A percentile compares a stretch with the other conserved stretches of the same genome.
These are phyloP conservation scores for Thalpophila matura DNA, from an alignment of 2,888 invertebrate genomes.

Conservation along the genomic window DNA sequence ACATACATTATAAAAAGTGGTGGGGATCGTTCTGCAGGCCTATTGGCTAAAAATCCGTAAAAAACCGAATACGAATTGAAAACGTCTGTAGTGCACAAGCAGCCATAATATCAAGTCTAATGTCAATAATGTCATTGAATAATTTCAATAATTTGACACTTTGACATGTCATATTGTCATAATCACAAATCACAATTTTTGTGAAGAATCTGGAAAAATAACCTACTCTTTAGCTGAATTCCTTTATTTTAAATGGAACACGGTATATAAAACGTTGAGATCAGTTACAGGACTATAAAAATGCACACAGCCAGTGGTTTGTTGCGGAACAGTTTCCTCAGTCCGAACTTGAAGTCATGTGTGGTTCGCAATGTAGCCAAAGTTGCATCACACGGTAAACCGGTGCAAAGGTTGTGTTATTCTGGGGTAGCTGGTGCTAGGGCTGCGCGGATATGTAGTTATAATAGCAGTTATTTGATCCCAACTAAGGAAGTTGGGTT, in stretches of 20 bases:
- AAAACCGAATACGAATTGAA: too few relatives aligned
- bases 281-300: conserved; percentile 55
- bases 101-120: too few relatives aligned
- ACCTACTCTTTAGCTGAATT: conserved; percentile 70
- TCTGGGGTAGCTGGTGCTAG: conserved; percentile 57
- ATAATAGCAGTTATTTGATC: conserved; percentile 63
- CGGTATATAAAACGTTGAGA: conserved; percentile 44
- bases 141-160: too few relatives aligned
- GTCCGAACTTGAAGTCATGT: conserved; percentile 77
- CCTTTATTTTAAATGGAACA: conserved; percentile 73
- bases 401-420: conserved; percentile 70
- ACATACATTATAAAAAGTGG: too few relatives aligned
- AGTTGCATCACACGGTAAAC: conserved; percentile 86
- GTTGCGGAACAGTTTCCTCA: conserved; percentile 78
- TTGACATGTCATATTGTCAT: conserved; percentile 35
- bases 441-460: conserved; percentile 71
- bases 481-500: conserved; percentile 58
- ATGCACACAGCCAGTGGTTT: conserved; percentile 85
- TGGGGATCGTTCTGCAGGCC: too few relatives aligned
- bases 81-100: too few relatives aligned
- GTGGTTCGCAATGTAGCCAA: conserved; percentile 80
- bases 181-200: conserved; percentile 20
- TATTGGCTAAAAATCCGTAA: too few relatives aligned
- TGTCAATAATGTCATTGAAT: conserved; percentile 18
- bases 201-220: conserved; percentile 87